Conservation (phyloP, 2,888 invertebrate species). For the Teleogryllus oceanicus region DNA sequence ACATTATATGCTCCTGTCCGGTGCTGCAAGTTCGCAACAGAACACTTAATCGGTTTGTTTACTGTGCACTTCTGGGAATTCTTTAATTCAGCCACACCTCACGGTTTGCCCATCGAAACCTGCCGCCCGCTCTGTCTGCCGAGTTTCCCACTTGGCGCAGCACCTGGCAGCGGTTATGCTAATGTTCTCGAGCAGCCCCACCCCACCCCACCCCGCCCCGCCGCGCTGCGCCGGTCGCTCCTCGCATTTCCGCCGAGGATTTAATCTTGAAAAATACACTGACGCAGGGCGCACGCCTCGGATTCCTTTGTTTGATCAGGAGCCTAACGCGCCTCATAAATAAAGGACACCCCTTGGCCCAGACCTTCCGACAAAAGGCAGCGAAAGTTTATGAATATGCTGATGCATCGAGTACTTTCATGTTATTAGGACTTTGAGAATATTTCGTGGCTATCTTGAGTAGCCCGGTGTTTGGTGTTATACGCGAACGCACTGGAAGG, state of each 20-base stretch:
- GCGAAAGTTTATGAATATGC: slow-evolving; percentile 7
- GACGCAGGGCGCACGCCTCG: not conserved
- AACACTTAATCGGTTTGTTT: no score
- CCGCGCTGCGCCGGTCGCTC: not conserved
- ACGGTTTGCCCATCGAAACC: no score
- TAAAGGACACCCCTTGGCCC: not conserved
- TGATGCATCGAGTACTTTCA: not conserved
- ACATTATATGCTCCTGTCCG: no score
- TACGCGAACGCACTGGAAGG: no score
- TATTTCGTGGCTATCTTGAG: no score
- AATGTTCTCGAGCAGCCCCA: not conserved
- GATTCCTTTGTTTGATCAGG: not conserved
- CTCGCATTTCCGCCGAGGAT: slow-evolving; percentile 30
- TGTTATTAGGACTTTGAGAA: no score
- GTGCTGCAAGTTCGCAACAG: no score
- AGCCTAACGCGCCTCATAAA: not conserved
- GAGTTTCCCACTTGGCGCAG: not conserved
- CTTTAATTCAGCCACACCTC: no score
- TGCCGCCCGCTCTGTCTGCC: no score
- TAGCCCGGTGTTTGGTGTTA: no score
- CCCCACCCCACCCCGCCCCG: no score
- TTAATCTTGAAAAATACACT: slow-evolving; percentile 30
- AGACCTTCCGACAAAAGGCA: not conserved
- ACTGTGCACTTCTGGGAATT: no score
- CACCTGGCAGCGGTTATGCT: not conserved